These are phyloP conservation scores for Enteromius treurensis DNA, from an alignment of 2,797 vertebrate species.

Conservation along the genomic window DNA sequence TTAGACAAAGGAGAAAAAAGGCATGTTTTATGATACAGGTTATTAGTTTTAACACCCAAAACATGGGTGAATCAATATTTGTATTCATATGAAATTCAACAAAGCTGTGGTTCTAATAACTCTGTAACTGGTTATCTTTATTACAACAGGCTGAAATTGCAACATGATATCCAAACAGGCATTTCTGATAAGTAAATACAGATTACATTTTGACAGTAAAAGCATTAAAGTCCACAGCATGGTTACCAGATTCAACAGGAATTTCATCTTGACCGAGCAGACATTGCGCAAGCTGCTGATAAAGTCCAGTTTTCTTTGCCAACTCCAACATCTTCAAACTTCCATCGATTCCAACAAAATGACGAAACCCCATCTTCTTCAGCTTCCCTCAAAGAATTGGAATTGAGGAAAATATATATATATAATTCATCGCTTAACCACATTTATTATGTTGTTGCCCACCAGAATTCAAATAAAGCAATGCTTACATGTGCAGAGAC, in stretches of 20 bases:
- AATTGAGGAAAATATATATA: background rate
- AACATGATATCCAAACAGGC: background rate
- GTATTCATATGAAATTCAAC: too few relatives aligned
- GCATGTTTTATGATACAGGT: background rate
- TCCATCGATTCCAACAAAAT: slow-evolving; percentile 87
- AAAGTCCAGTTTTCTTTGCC: slow-evolving; percentile 77
- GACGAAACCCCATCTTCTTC: slow-evolving; percentile 79
- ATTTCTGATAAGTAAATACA: background rate
- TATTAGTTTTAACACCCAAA: background rate
- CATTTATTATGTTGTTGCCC: background rate
- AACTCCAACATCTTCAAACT: slow-evolving; percentile 83
- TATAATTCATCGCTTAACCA: background rate
- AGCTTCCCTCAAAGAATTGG: slow-evolving; percentile 73
- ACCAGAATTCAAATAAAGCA: slow-evolving; percentile 5
- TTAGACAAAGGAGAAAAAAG: slow-evolving; percentile 54
- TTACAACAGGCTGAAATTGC: background rate
- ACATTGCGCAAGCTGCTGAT: slow-evolving; percentile 77
- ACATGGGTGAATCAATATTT: background rate
- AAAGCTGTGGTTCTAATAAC: background rate
- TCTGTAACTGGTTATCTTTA: background rate
- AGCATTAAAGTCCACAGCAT: slow-evolving; percentile 1
- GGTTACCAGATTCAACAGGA: slow-evolving; percentile 79
- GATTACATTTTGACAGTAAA: slow-evolving; percentile 2
- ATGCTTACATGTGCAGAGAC: slow-evolving; percentile 73
- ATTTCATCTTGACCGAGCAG: slow-evolving; percentile 80